These are phyloP conservation scores for Esox masquinongy DNA, from an alignment of 2,797 vertebrate genomes.

Conservation along the genomic window DNA sequence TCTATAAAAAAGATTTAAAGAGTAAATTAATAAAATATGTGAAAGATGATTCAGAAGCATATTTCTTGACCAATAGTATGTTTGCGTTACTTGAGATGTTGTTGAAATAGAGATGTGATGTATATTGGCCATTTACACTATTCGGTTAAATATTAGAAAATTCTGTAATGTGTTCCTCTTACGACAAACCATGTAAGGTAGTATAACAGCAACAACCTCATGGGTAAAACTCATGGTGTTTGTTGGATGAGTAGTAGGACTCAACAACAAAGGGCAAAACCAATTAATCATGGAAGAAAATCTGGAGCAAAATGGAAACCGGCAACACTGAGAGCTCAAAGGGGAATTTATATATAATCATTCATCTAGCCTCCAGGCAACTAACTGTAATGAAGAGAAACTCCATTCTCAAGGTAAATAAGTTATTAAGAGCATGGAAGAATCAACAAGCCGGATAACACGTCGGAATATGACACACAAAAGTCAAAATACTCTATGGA, in stretches of 20 bases:
- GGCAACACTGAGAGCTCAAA: neutral
- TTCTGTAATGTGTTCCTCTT: neutral
- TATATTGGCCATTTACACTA: neutral
- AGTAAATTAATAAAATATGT: too few relatives aligned
- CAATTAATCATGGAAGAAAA: neutral
- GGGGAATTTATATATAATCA: neutral
- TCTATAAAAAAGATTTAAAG: too few relatives aligned
- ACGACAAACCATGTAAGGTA: neutral
- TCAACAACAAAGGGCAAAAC: neutral
- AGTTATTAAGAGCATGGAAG: constrained; percentile 1
- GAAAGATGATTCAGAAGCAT: too few relatives aligned
- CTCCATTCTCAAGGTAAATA: neutral
- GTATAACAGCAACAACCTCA: neutral
- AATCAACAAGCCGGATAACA: neutral
- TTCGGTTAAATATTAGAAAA: neutral
- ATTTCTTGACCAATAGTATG: neutral
- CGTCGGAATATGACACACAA: neutral
- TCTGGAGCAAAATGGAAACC: neutral
- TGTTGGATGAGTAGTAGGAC: neutral
- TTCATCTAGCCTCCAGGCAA: neutral
- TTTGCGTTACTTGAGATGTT: neutral
- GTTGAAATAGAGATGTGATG: neutral
- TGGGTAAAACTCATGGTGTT: neutral
- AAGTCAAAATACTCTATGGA: neutral
- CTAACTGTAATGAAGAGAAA: neutral